These are phyloP conservation scores for Lepetodrilus schrolli DNA, from an alignment of 2,888 invertebrate species.

Conservation along the genomic window DNA sequence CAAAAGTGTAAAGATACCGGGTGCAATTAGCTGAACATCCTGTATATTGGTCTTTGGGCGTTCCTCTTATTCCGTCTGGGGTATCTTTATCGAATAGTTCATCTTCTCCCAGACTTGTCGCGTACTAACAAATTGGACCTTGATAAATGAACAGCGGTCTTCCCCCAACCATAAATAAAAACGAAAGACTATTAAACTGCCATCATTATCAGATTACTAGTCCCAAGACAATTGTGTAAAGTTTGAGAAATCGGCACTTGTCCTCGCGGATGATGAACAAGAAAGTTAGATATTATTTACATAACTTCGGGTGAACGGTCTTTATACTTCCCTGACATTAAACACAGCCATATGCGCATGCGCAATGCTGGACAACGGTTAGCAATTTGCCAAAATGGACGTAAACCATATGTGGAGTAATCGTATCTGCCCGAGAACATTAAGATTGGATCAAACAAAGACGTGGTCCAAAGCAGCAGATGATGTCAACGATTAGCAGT, in stretches of 20 bases:
- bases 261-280: conserved; percentile 10
- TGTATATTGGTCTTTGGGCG: no score
- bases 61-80: no score
- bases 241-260: conserved; percentile 23
- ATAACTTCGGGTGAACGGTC: not conserved
- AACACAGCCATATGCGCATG: conserved; percentile 1
- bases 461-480: not conserved
- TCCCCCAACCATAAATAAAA: conserved; percentile 10
- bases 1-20: no score
- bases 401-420: conserved; percentile 8
- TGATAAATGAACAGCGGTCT: not conserved
- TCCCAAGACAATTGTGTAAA: conserved; percentile 8
- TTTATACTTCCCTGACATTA: not conserved
- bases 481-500: not conserved
- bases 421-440: not conserved
- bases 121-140: not conserved
- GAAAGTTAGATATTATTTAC: conserved; percentile 10
- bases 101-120: no score
- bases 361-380: not conserved
- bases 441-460: not conserved
- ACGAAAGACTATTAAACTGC: conserved; percentile 7
- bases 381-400: conserved; percentile 19
- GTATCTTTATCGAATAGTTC: no score
- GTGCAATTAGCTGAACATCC: no score
- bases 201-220: conserved; percentile 1